Conservation (phyloP, 1,140 invertebrate genomes). For the Panagrolaimus sp. region DNA sequence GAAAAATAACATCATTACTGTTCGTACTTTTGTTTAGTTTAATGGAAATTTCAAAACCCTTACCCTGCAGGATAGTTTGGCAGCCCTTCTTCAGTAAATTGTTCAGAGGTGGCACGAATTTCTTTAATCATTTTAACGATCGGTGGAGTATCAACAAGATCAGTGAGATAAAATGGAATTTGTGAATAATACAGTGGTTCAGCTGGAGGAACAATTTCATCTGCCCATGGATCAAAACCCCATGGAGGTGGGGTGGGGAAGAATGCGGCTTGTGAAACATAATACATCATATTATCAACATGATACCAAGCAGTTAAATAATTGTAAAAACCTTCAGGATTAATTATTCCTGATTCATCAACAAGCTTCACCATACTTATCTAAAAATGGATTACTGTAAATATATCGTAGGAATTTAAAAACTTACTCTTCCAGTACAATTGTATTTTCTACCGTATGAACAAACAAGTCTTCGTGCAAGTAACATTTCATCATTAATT, state of each 20-base stretch:
- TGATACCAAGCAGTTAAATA: constrained; percentile 88
- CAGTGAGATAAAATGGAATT: constrained; percentile 81
- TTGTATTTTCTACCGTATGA: constrained; percentile 49
- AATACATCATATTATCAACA: constrained; percentile 87
- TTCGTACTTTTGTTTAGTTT: too few relatives aligned
- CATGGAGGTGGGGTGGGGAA: constrained; percentile 71
- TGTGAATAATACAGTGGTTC: constrained; percentile 84
- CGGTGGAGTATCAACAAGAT: constrained; percentile 69
- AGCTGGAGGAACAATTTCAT: constrained; percentile 84
- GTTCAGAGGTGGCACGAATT: constrained; percentile 74
- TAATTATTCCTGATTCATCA: constrained; percentile 80
- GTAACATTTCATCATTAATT: constrained; percentile 43
- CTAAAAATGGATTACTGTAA: constrained; percentile 38
- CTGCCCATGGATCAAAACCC: constrained; percentile 75
- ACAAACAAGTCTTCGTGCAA: constrained; percentile 51
- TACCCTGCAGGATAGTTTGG: constrained; percentile 94
- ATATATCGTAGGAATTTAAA: not conserved
- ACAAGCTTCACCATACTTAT: constrained; percentile 70
- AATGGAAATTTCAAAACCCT: too few relatives aligned
- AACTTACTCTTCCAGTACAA: constrained; percentile 45
- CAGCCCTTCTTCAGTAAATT: constrained; percentile 78
- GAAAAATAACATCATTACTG: too few relatives aligned
- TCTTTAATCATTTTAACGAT: constrained; percentile 76
- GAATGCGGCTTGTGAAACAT: constrained; percentile 69
- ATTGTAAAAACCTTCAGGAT: constrained; percentile 92